phyloP scores from a whole-genome alignment of 2,113 vertebrate genomes.

The Odocoileus virginianus region DNA sequence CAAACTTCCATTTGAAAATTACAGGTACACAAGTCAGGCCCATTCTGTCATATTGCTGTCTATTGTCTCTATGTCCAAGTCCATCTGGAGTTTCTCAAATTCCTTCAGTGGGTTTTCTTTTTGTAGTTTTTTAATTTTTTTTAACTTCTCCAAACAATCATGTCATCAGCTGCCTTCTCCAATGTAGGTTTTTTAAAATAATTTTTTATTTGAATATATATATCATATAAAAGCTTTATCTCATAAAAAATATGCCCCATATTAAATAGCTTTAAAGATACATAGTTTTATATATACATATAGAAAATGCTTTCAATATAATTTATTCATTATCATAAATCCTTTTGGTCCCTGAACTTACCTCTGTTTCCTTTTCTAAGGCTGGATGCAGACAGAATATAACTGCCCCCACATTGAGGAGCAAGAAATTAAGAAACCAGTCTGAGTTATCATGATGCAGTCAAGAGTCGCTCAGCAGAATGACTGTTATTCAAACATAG shows the following conservation, averaged over 20 bases:
- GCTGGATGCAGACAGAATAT: not conserved
- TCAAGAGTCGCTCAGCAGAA: not conserved
- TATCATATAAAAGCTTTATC: constrained; percentile 46
- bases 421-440: not conserved
- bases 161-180: not conserved
- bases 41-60: not conserved
- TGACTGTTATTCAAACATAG: not conserved
- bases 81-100: constrained; percentile 29
- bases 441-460: not conserved
- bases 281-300: not conserved
- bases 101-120: not conserved
- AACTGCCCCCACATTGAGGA: not conserved
- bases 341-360: constrained; percentile 37
- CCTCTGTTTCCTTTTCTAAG: not conserved
- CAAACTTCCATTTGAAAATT: constrained; percentile 22
- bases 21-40: not conserved
- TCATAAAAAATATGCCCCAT: constrained; percentile 21
- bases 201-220: constrained; percentile 59
- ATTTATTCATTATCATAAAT: constrained; percentile 44
- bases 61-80: not conserved
- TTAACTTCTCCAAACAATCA: constrained; percentile 4
- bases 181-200: not conserved
- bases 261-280: constrained; percentile 37
- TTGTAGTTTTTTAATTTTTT: not conserved
- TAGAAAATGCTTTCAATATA: not conserved